A percentile compares a stretch with the other conserved stretches of the same genome.
Evolutionary conservation across 2,888 invertebrate species (phyloP).

Genomic region (Palloptera scutellata): DNA sequence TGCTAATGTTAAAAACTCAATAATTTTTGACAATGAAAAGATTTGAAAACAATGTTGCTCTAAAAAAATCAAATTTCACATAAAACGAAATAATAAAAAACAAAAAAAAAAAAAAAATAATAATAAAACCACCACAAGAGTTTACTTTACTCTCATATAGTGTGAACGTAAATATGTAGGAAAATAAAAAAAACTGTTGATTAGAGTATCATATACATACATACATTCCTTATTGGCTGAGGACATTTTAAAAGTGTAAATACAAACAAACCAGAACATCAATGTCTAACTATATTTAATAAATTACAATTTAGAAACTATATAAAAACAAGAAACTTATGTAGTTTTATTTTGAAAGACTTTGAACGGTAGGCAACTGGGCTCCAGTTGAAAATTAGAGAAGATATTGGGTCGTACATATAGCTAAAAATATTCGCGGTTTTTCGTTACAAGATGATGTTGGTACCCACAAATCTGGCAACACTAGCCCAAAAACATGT

Average conservation of each 20-base stretch:
- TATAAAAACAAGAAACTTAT: background rate
- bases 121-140: background rate
- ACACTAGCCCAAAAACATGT: no score
- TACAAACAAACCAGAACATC: slow-evolving; percentile 13
- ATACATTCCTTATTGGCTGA: slow-evolving; percentile 14
- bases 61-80: slow-evolving; percentile 1
- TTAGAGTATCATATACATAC: background rate
- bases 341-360: no score
- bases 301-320: background rate
- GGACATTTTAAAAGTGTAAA: slow-evolving; percentile 17
- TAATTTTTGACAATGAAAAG: no score
- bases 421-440: no score
- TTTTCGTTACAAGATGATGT: no score
- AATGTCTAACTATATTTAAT: slow-evolving; percentile 11
- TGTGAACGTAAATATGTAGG: background rate
- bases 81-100: background rate
- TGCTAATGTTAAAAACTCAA: no score
- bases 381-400: no score
- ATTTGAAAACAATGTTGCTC: no score
- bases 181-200: background rate
- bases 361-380: no score
- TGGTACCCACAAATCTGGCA: no score
- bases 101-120: background rate
- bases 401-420: no score
- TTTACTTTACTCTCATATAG: no score